A percentile compares a stretch with the other conserved stretches of the same genome.
Evolutionary conservation across 2,113 vertebrate species (phyloP).

Genomic region (Osmerus eperlanus): DNA sequence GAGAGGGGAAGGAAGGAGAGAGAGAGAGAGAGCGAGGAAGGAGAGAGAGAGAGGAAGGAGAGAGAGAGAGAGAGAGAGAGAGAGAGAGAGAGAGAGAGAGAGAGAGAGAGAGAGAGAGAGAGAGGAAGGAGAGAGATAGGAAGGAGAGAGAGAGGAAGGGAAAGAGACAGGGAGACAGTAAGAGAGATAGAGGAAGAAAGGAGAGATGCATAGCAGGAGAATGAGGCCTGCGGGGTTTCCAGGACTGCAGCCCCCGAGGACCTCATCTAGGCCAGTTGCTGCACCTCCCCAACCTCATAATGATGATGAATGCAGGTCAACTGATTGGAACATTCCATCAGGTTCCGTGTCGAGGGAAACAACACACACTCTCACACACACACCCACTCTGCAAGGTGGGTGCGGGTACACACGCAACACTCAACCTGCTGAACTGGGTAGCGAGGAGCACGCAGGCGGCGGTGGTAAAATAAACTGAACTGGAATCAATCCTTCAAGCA

Average conservation of each 20-base stretch:
- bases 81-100: too few relatives aligned
- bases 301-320: slow-evolving; percentile 7
- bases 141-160: background rate
- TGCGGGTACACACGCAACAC: slow-evolving; percentile 67
- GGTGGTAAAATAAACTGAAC: slow-evolving; percentile 76
- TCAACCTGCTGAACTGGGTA: slow-evolving; percentile 76
- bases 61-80: too few relatives aligned
- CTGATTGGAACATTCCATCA: background rate
- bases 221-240: too few relatives aligned
- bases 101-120: too few relatives aligned
- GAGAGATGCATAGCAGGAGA: too few relatives aligned
- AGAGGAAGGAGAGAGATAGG: background rate
- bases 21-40: too few relatives aligned
- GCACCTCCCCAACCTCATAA: background rate
- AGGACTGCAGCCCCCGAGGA: background rate
- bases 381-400: slow-evolving; percentile 23
- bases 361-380: slow-evolving; percentile 34
- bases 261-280: background rate
- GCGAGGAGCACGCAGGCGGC: slow-evolving; percentile 60
- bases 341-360: too few relatives aligned
- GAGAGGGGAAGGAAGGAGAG: too few relatives aligned
- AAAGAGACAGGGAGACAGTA: too few relatives aligned
- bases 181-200: too few relatives aligned
- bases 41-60: too few relatives aligned
- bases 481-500: slow-evolving; percentile 71